Conservation (phyloP, 1,140 invertebrate genomes). For the Patella vulgata region DNA sequence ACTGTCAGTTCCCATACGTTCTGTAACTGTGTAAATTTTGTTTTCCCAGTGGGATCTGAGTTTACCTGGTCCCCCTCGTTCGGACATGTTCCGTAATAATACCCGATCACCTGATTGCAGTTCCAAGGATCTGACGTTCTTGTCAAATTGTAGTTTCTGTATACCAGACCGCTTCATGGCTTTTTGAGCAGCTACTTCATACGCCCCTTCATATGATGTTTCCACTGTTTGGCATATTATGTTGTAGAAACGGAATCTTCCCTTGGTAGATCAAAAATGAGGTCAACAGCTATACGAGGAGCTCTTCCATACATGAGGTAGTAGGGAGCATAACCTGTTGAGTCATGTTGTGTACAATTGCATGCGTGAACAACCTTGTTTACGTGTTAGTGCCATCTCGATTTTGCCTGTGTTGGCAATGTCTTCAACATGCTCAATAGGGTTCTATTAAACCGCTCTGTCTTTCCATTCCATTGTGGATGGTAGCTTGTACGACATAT, state of each 20-base stretch:
- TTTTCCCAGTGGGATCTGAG: slow-evolving; percentile 28
- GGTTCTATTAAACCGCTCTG: slow-evolving; percentile 23
- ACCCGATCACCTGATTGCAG: slow-evolving; percentile 33
- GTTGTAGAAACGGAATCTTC: background rate
- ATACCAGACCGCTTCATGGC: background rate
- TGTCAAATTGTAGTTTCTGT: slow-evolving; percentile 5
- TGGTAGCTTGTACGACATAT: slow-evolving; percentile 13
- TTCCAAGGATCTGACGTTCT: background rate
- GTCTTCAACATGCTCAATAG: slow-evolving; percentile 20
- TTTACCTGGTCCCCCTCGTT: slow-evolving; percentile 35
- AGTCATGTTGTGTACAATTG: slow-evolving; percentile 9
- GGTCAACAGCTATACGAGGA: background rate
- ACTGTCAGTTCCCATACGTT: slow-evolving; percentile 14
- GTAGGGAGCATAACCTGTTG: slow-evolving; percentile 11
- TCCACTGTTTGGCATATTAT: slow-evolving; percentile 15
- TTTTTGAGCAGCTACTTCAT: slow-evolving; percentile 7
- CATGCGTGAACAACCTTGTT: slow-evolving; percentile 8
- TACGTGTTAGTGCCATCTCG: too few relatives aligned
- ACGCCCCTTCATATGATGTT: slow-evolving; percentile 11
- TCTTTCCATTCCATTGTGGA: slow-evolving; percentile 12
- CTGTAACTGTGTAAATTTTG: slow-evolving; percentile 17
- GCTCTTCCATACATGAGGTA: slow-evolving; percentile 5
- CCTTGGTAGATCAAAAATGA: background rate
- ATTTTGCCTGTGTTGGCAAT: slow-evolving; percentile 4
- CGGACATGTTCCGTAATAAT: slow-evolving; percentile 26